Conservation (phyloP, 2,113 vertebrate species). For the Podocnemis expansa region DNA sequence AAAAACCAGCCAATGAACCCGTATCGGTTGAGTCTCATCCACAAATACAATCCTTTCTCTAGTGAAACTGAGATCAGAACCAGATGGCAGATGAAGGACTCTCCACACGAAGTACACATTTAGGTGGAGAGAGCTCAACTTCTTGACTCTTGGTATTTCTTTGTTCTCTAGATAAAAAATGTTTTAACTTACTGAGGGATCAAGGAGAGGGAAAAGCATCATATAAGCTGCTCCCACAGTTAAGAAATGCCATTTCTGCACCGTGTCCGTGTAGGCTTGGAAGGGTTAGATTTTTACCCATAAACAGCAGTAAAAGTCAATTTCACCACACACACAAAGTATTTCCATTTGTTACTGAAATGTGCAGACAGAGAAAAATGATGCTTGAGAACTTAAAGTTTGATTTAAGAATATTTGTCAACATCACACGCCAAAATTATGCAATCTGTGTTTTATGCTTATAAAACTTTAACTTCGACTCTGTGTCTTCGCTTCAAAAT, state of each 20-base stretch:
- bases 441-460: background rate
- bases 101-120: background rate
- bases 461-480: background rate
- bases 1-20: background rate
- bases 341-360: background rate
- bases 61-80: background rate
- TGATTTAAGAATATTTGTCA: background rate
- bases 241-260: background rate
- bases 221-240: background rate
- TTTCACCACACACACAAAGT: background rate
- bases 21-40: background rate
- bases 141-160: background rate
- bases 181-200: background rate
- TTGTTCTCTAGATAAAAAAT: background rate
- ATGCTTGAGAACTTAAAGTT: background rate
- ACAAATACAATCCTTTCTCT: conserved; percentile 8
- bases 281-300: background rate
- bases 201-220: background rate
- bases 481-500: too few relatives aligned
- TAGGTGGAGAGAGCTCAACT: background rate
- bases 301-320: background rate
- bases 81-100: background rate
- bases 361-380: background rate
- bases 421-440: too few relatives aligned
- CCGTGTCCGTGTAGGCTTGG: background rate